Evolutionary conservation across 2,113 vertebrate genomes (phyloP).

Genomic region (Scytalopus superciliaris): DNA sequence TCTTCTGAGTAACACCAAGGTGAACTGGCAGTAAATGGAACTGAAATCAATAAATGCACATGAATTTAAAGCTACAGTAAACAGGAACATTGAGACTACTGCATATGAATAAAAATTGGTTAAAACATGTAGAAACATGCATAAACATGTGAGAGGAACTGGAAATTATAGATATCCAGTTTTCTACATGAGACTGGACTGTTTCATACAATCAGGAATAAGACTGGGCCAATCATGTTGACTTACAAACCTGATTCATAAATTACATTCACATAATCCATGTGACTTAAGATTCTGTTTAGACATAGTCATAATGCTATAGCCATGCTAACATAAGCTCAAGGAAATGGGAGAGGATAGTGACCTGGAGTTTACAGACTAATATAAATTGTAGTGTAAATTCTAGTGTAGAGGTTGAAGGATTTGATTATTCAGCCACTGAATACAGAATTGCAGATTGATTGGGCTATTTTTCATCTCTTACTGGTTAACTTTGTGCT

Average conservation of each 20-base stretch:
- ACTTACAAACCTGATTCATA: neutral
- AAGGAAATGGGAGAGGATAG: neutral
- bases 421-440: neutral
- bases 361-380: neutral
- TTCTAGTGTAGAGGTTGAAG: neutral
- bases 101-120: neutral
- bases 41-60: neutral
- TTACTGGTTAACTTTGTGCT: neutral
- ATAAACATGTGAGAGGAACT: neutral
- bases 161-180: neutral
- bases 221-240: rapidly evolving
- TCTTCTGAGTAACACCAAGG: neutral
- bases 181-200: neutral
- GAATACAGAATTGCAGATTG: neutral
- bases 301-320: neutral
- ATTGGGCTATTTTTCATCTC: neutral
- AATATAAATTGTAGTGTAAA: neutral
- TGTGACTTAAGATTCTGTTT: neutral
- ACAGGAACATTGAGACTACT: rapidly evolving
- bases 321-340: neutral
- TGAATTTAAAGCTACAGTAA: neutral
- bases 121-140: neutral
- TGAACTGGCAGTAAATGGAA: neutral
- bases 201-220: neutral
- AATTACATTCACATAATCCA: neutral